Evolutionary conservation across 2,113 vertebrate genomes (phyloP), one percentile per base, ranked within the genome.

Genomic region (Phalacrocorax brasilianus): DNA sequence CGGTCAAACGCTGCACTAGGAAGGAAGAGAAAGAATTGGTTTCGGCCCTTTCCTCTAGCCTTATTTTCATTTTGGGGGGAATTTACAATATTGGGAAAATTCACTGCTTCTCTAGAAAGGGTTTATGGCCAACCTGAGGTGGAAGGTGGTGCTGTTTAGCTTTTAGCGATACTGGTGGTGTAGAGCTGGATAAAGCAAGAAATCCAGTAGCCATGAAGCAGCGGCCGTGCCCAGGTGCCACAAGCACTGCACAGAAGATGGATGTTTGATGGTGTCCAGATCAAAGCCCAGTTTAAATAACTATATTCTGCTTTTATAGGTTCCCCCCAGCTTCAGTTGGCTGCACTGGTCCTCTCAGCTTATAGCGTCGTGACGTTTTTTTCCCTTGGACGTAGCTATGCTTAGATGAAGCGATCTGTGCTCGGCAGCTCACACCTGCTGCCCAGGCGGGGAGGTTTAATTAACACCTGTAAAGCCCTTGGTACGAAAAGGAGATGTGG

Each of bases 1-100:
- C 4, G 3, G 67, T 56, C 33, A 27, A n/a, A 50, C 0, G 0
- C 72, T 77, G 76, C 59, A 22, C 52, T 9, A 15, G n/a, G 59
- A 72, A 27, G 68, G 68, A 55, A 27, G 71, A 20, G 58, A 47
- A 84, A 32, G 49, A 45, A 33, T 33, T 52, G 0, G 17, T 1
- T 56, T 70, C 40, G 24, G 15, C 61, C 45, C n/a, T 80, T 88
- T 66, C 32, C 27, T 74, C 12, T 28, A 1, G 26, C 63, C 70
- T 63, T 40, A 22, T 56, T 81, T 71, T 84, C 16, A 47, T 65
- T 50, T 9, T 1, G 23, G 28, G 42, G 38, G 44, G 2, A 16
- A 35, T 45, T 73, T 55, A 26, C 17, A 2, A 6, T 38, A 35
- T 4, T 33, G 19, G 8, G 75, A 75, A 35, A 82, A 44, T 55